Evolutionary conservation across 2,888 invertebrate species (phyloP).

Genomic region (Euzophera pinguis): DNA sequence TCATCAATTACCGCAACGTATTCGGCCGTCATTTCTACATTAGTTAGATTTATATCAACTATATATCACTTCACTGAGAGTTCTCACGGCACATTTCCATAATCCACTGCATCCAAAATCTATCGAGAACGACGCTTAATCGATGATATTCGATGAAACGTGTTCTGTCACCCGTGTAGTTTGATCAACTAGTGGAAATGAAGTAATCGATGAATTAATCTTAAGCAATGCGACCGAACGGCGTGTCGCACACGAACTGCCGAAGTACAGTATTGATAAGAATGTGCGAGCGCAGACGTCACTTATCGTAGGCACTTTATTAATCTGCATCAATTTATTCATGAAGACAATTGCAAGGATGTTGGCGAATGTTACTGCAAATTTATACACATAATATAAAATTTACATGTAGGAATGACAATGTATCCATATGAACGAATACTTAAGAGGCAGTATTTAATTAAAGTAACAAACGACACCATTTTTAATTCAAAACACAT

Average conservation of each 20-base stretch:
- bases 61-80: neutral
- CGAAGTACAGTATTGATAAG: constrained; percentile 69
- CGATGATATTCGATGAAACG: constrained; percentile 23
- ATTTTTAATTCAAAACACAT: too few relatives aligned
- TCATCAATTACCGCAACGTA: constrained; percentile 55
- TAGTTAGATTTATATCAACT: constrained; percentile 40
- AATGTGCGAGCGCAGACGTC: constrained; percentile 42
- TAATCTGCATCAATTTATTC: constrained; percentile 75
- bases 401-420: neutral
- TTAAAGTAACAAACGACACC: too few relatives aligned
- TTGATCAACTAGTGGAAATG: constrained; percentile 19
- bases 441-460: too few relatives aligned
- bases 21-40: constrained; percentile 62
- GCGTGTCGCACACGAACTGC: constrained; percentile 56
- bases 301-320: constrained; percentile 67
- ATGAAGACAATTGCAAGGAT: constrained; percentile 58
- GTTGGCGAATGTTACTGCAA: constrained; percentile 12
- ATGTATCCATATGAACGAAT: too few relatives aligned
- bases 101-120: constrained; percentile 26
- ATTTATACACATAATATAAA: neutral
- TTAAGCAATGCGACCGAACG: constrained; percentile 43
- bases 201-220: constrained; percentile 27
- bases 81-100: constrained; percentile 32
- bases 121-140: constrained; percentile 18
- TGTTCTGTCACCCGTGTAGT: constrained; percentile 18